Evolutionary conservation across 2,113 vertebrate genomes (phyloP).

Genomic region (Arvicanthis niloticus): DNA sequence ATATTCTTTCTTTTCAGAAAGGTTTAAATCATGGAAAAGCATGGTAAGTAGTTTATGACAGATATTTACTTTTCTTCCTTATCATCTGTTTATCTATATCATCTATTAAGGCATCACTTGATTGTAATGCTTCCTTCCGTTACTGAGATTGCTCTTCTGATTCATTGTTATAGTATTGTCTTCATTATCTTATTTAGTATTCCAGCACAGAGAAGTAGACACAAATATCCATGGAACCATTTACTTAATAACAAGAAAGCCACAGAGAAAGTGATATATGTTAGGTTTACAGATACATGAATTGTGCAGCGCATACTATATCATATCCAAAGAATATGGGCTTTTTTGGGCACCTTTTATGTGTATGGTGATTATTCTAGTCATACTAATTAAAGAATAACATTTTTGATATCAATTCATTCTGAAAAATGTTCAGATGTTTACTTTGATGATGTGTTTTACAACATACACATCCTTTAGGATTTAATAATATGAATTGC

Average conservation of each 20-base stretch:
- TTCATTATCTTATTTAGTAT: background rate
- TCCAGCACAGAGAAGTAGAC: background rate
- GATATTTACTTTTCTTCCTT: background rate
- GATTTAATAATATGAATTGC: slow-evolving; percentile 5
- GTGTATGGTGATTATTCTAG: background rate
- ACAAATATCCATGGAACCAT: background rate
- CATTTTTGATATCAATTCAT: background rate
- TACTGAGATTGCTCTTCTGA: background rate
- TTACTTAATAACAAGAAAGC: background rate
- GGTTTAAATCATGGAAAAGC: slow-evolving; percentile 56
- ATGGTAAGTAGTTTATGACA: slow-evolving; percentile 59
- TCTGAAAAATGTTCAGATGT: background rate
- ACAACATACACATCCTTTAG: background rate
- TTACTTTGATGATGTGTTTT: background rate
- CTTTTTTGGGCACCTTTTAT: background rate
- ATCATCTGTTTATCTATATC: background rate
- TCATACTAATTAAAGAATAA: slow-evolving; percentile 12
- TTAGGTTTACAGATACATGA: background rate
- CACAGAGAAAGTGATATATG: background rate
- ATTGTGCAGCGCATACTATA: background rate
- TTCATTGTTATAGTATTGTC: background rate
- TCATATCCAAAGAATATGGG: background rate
- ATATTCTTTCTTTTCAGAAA: slow-evolving; percentile 65
- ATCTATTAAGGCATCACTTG: background rate
- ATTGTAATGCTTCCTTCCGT: background rate